Evolutionary conservation across 2,888 invertebrate species (phyloP).

Genomic region (Drepana falcataria): DNA sequence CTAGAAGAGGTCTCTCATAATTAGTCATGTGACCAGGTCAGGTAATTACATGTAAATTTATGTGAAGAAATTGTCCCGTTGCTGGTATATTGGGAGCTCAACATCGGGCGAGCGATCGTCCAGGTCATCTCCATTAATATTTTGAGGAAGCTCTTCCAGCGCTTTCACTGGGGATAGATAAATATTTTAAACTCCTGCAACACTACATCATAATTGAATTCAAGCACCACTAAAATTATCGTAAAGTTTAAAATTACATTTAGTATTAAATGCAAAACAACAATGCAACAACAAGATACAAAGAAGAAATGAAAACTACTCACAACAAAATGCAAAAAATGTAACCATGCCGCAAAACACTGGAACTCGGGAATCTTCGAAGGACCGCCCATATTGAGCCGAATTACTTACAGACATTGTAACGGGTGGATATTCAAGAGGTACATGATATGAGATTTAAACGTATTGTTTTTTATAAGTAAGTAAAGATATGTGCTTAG

Average conservation of each 20-base stretch:
- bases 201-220: conserved; percentile 1
- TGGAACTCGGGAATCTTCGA: conserved; percentile 47
- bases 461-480: conserved; percentile 22
- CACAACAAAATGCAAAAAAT: conserved; percentile 75
- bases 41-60: conserved; percentile 34
- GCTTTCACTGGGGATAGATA: conserved; percentile 82
- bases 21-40: neutral
- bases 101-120: conserved; percentile 87
- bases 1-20: neutral
- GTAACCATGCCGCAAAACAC: conserved; percentile 70
- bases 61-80: conserved; percentile 90
- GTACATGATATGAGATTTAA: conserved; percentile 1
- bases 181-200: conserved; percentile 8
- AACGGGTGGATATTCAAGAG: conserved; percentile 9
- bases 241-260: conserved; percentile 14
- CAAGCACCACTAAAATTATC: conserved; percentile 11
- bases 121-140: conserved; percentile 79
- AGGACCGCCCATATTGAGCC: conserved; percentile 52
- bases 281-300: conserved; percentile 33
- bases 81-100: conserved; percentile 90
- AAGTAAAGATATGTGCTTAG: conserved; percentile 17
- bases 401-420: conserved; percentile 32
- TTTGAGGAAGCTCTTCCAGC: conserved; percentile 83
- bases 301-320: conserved; percentile 52
- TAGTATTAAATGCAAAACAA: conserved; percentile 34